A percentile compares a stretch with the other conserved stretches of the same genome.
phyloP scores from a whole-genome alignment of 2,888 invertebrate species.

The Empis livida region DNA sequence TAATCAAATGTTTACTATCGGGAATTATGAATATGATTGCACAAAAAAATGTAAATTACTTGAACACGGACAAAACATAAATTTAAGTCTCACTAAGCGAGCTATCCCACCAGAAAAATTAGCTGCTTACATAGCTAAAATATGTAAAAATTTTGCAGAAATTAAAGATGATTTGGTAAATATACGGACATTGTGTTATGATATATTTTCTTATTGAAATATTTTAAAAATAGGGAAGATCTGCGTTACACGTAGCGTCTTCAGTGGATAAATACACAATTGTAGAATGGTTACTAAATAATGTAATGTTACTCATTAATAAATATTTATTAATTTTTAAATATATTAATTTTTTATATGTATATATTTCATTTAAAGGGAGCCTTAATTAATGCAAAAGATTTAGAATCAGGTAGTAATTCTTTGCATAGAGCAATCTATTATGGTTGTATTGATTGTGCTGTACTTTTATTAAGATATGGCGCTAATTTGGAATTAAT shows the following conservation, averaged over 20 bases:
- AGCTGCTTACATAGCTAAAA: constrained; percentile 43
- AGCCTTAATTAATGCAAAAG: constrained; percentile 26
- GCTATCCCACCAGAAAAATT: constrained; percentile 45
- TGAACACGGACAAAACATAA: constrained; percentile 37
- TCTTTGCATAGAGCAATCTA: constrained; percentile 69
- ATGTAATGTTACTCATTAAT: constrained; percentile 21
- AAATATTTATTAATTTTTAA: background rate
- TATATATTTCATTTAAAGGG: no score
- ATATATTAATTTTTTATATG: no score
- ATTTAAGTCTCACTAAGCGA: constrained; percentile 50
- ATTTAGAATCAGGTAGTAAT: constrained; percentile 48
- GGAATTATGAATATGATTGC: constrained; percentile 37
- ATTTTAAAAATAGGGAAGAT: constrained; percentile 45
- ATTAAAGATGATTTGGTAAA: constrained; percentile 46
- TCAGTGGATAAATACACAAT: constrained; percentile 56
- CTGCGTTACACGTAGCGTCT: constrained; percentile 64
- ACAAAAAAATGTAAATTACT: constrained; percentile 44
- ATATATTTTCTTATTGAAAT: background rate
- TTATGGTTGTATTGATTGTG: constrained; percentile 67
- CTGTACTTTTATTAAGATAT: constrained; percentile 54
- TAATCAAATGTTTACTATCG: constrained; percentile 9
- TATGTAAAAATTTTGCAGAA: constrained; percentile 47
- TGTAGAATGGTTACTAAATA: constrained; percentile 59
- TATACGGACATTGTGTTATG: background rate
- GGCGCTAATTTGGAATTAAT: constrained; percentile 35